Evolutionary conservation across 1,140 invertebrate genomes (phyloP), one percentile per base, ranked within the genome.

Genomic region (Drosophila sp.): DNA sequence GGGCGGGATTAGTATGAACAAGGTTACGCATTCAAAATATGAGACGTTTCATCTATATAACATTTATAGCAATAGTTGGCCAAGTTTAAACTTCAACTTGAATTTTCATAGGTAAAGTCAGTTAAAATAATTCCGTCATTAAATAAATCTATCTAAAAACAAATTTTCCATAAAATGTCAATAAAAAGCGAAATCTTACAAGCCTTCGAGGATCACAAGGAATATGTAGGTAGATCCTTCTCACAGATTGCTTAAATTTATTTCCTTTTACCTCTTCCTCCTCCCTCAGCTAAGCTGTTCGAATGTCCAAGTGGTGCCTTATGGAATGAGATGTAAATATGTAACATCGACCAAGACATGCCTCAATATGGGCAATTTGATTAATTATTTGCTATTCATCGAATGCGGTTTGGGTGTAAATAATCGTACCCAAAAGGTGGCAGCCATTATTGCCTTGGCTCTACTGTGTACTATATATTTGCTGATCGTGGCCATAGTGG

Each of bases 321-420:
- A 50, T 27, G 11, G 10, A 1, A 27, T 50, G 23, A 50, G 44
- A 50, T 50, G 44, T 5, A 6, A 50, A 50, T 50, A 10, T 50
- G 44, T 50, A 10, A 50, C 3, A 3, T 3, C n/a, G 1, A 50
- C 44, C 2, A 50, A 50, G 3, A 27, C 44, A 50, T 50, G 44
- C 10, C 1, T 27, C 1, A 50, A 50, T 50, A 50, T 50, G 44
- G 44, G 44, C 2, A 11, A 50, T 11, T 10, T 50, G 25, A 27
- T 50, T 27, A 50, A 50, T 50, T 50, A 50, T 50, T 25, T 50
- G 23, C 25, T 50, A 50, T 50, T 50, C 8, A 10, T 50, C 7
- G 44, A 50, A 27, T 50, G 44, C 44, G 44, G 44, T 50, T 50
- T 50, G 23, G 44, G 44, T 50, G 44, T 50, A 1, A 17, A n/a